Evolutionary conservation across 2,113 vertebrate species (phyloP).

Genomic region (Lophura nycthemera): DNA sequence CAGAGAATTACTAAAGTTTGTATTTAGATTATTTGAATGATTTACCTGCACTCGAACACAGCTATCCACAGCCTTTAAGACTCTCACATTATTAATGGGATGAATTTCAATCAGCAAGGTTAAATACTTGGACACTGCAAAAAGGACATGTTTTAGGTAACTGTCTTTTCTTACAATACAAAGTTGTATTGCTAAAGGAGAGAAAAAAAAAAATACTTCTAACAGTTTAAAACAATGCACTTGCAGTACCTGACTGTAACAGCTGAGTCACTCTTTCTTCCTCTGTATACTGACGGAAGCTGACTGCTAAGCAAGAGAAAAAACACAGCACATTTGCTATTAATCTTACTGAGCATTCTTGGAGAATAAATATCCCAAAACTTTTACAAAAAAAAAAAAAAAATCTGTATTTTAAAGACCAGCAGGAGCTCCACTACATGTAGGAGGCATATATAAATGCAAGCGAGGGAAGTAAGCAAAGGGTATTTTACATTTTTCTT

Average conservation of each 20-base stretch:
- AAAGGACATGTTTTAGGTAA: constrained; percentile 8
- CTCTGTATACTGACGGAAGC: constrained; percentile 81
- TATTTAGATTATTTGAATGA: background rate
- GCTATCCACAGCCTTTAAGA: constrained; percentile 94
- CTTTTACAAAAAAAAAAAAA: background rate
- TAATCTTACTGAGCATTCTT: background rate
- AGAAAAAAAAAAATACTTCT: background rate
- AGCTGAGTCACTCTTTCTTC: constrained; percentile 68
- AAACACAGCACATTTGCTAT: background rate
- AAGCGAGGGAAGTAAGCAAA: background rate
- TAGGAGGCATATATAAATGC: background rate
- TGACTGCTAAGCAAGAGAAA: constrained; percentile 82
- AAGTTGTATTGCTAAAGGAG: background rate
- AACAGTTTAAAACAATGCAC: background rate
- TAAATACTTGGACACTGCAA: constrained; percentile 88
- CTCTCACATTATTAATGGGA: constrained; percentile 92
- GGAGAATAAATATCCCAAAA: background rate
- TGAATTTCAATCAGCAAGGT: constrained; percentile 92
- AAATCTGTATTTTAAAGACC: background rate
- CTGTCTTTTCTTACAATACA: background rate
- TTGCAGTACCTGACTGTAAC: constrained; percentile 87
- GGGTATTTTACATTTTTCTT: background rate
- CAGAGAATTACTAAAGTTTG: background rate
- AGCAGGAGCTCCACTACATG: background rate
- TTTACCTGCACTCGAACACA: constrained; percentile 91